Evolutionary conservation across 2,797 vertebrate species (phyloP), one percentile per base, ranked within the genome.

Genomic region (Centroberyx gerrardi): DNA sequence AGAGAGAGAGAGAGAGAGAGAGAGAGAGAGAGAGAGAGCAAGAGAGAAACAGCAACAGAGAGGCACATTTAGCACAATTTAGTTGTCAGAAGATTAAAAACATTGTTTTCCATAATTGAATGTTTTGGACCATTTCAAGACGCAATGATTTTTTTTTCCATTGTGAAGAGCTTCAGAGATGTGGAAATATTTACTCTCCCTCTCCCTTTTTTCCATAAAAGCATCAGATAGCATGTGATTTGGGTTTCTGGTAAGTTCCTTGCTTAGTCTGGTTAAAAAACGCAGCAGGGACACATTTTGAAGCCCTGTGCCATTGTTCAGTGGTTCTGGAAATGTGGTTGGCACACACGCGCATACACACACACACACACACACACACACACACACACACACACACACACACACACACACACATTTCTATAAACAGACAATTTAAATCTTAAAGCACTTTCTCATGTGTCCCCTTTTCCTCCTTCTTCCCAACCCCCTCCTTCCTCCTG

Each of bases 251-350:
- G 82, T 89, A 12, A 72, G 59, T 79, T 74, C 49, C 27, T 72
- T 31, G 71, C 75, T 81, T 72, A 72, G 69, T 73, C 68, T 87
- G 81, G 52, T 78, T 88, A 81, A 60, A 83, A 22, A 83, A 84
- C 84, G 83, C 80, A 84, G 82, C 62, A 31, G 63, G 62, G 82
- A 76, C 72, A 76, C 74, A 82, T 80, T 87, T 75, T 92, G 78
- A 90, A 90, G 79, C 56, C 54, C 63, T 56, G 68, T 83, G 83
- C 78, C 82, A 82, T 91, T 91, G 80, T 84, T 87, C 84, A 72
- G 92, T 65, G 88, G 88, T 89, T 88, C 38, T 83, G 89, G 85
- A 93, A 93, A 92, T 92, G 90, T 84, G 82, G 89, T 86, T 64
- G 77, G 49, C 53, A 58, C 54, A 65, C 46, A n/a, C 73, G 66